phyloP scores from a whole-genome alignment of 1,140 invertebrate genomes.

The Sinonovacula constricta region DNA sequence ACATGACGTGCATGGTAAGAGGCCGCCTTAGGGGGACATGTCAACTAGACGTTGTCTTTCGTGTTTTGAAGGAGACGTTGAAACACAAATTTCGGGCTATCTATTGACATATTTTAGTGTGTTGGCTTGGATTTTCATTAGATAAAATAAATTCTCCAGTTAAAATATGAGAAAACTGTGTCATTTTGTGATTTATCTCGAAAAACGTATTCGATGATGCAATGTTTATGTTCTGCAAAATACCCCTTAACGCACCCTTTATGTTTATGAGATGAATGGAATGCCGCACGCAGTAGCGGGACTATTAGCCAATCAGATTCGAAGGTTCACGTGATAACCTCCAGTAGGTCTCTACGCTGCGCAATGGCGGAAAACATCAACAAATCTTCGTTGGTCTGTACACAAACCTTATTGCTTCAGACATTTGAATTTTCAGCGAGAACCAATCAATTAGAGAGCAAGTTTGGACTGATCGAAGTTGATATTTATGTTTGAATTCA shows the following conservation, averaged over 20 bases:
- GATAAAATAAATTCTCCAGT: too few relatives aligned
- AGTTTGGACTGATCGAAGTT: conserved; percentile 38
- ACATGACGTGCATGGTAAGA: conserved; percentile 44
- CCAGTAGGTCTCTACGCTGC: conserved; percentile 19
- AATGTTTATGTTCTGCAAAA: conserved; percentile 9
- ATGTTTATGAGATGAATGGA: conserved; percentile 63
- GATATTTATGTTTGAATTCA: too few relatives aligned
- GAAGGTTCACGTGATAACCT: conserved; percentile 38
- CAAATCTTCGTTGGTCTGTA: too few relatives aligned
- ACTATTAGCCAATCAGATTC: conserved; percentile 58
- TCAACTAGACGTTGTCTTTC: too few relatives aligned
- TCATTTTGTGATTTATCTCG: too few relatives aligned
- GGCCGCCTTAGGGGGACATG: too few relatives aligned
- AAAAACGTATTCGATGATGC: conserved; percentile 51
- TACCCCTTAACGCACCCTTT: conserved; percentile 2
- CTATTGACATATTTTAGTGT: too few relatives aligned
- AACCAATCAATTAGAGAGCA: conserved; percentile 1
- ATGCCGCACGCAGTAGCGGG: conserved; percentile 56
- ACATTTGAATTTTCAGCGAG: neutral
- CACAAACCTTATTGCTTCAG: too few relatives aligned
- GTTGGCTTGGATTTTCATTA: too few relatives aligned
- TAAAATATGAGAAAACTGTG: too few relatives aligned
- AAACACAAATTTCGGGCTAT: too few relatives aligned
- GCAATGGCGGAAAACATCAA: conserved; percentile 46
- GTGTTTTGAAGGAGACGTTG: too few relatives aligned